Evolutionary conservation across 2,888 invertebrate genomes (phyloP).

Genomic region (Stomorhina lunata): DNA sequence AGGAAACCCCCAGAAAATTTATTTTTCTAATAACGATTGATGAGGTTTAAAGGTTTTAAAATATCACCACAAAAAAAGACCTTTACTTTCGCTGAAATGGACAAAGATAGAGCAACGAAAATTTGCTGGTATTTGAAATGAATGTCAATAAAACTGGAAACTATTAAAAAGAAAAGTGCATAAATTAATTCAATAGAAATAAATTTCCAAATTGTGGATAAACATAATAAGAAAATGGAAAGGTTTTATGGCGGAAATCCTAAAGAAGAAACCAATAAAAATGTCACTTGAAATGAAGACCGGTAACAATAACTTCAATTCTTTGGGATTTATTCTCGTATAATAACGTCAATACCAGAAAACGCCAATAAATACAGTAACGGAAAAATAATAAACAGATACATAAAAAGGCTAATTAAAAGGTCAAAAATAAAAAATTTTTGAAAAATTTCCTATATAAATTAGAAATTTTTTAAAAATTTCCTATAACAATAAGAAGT

Average conservation of each 20-base stretch:
- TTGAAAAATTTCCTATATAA: no score
- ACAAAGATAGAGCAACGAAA: neutral
- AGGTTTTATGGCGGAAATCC: slow-evolving; percentile 1
- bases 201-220: neutral
- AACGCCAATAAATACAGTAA: no score
- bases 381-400: no score
- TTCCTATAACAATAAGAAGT: no score
- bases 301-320: neutral
- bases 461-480: no score
- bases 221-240: neutral
- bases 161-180: slow-evolving; percentile 3
- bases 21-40: slow-evolving; percentile 27
- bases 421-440: no score
- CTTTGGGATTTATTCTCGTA: no score
- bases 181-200: neutral
- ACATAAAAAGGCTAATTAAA: no score
- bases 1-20: neutral
- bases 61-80: neutral
- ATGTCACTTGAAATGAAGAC: slow-evolving; percentile 8
- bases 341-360: neutral
- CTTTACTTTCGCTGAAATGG: neutral
- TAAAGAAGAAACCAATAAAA: slow-evolving; percentile 25
- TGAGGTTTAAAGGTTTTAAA: slow-evolving; percentile 21
- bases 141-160: slow-evolving; percentile 5
- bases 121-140: neutral